Base-by-base conservation (phyloP, 2,888 invertebrate species). In the Parnassius smintheus region DNA sequence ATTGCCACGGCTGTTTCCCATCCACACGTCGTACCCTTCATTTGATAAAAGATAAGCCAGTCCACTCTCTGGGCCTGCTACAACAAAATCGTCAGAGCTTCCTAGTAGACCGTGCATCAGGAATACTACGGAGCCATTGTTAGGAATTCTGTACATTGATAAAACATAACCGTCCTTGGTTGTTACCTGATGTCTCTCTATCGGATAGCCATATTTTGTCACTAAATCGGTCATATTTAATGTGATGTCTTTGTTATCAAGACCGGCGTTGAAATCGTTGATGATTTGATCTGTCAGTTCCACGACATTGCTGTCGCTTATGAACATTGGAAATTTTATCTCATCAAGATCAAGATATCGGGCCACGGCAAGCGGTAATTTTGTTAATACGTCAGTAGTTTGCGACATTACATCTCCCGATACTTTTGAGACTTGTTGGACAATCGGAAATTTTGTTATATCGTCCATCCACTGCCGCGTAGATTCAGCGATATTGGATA, bases 1-100 rank as follows among this genome's bases (percentile, higher is more conserved):
- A 75, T 94, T 96, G 7, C 97, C 97, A 1, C 97, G 92, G 7
- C 93, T 93, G 78, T 97, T 97, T 0, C 95, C 95, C 81, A 97
- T 80, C 97, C 97, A 97, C 0, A 95, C 94, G 70, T 95, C 95
- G 72, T 94, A 95, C 4, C 94, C 94, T 58, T 91, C 83, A 51
- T 93, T 92, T 0, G 94, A 92, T 1, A 95, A 77, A 0, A 92
- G 72, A 68, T 89, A 93, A 0, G 86, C 86, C 9, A 88, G 70
- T 0, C 80, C 81, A 56, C 68, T 76, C 2, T 76, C 74, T 0
- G 80, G 79, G 0, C 89, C 89, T 0, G 83, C 75, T 10, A 85
- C 57, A 2, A 89, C 70, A 55, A 71, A 89, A 64, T 88, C 87
- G 56, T 88, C 87, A 1, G 87, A 76, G 66, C 86, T 83, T 0